These are phyloP conservation scores for Rhaphigaster nebulosa DNA, from an alignment of 2,888 invertebrate genomes.

Conservation along the genomic window DNA sequence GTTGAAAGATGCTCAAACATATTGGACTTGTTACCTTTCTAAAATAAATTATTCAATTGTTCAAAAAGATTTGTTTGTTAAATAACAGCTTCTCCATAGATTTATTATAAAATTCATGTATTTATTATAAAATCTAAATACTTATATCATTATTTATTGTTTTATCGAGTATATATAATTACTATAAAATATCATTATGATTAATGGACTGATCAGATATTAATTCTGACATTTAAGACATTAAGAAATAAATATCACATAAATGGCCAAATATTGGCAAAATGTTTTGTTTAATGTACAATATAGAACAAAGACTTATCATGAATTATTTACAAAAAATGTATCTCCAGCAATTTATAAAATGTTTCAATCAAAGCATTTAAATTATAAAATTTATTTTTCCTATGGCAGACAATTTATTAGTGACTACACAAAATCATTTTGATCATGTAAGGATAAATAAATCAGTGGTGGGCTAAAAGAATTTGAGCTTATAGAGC, in stretches of 20 bases:
- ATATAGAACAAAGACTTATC: not conserved
- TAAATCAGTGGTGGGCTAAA: not conserved
- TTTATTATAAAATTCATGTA: not conserved
- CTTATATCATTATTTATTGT: not conserved
- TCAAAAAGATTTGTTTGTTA: not conserved
- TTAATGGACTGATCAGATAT: constrained; percentile 20
- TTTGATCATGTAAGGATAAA: not conserved
- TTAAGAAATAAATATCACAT: constrained; percentile 23
- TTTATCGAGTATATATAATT: not conserved
- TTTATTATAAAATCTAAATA: not conserved
- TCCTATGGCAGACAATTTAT: not conserved
- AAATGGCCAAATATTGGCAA: constrained; percentile 16
- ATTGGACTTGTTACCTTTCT: not conserved
- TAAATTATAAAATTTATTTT: not conserved
- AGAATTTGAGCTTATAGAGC: not conserved
- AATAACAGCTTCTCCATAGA: not conserved
- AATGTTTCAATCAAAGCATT: not conserved
- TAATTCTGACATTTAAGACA: constrained; percentile 4
- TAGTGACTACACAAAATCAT: not conserved
- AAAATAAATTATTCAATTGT: not conserved
- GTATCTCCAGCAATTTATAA: not conserved
- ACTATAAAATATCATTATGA: not conserved
- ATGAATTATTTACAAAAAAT: not conserved
- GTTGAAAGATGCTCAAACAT: not conserved
- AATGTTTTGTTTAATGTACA: not conserved